phyloP scores from a whole-genome alignment of 64 coral and sea anemone genomes.

The Anthopleura sola region DNA sequence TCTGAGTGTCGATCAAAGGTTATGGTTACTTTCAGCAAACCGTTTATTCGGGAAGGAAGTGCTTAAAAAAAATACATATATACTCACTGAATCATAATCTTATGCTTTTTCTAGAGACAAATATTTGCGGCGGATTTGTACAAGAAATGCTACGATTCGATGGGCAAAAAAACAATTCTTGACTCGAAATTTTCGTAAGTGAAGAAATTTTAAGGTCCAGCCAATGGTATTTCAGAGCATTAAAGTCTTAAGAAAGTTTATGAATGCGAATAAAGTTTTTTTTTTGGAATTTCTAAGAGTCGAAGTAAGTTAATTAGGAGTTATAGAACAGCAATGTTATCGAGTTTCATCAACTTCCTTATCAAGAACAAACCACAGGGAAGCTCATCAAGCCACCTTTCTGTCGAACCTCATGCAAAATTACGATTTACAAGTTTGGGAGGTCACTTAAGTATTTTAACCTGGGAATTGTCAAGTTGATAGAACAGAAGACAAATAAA shows the following conservation, averaged over 20 bases:
- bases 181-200: no score
- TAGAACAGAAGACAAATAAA: neutral
- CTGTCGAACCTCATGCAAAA: constrained; percentile 10
- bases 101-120: neutral
- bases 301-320: neutral
- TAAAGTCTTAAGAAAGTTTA: neutral
- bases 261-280: neutral
- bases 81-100: neutral
- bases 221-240: neutral
- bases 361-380: neutral
- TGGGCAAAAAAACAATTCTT: no score
- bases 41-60: constrained; percentile 7
- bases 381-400: neutral
- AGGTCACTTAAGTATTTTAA: constrained; percentile 13
- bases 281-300: neutral
- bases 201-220: neutral
- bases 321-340: neutral
- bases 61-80: neutral
- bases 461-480: neutral
- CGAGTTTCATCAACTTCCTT: constrained; percentile 11
- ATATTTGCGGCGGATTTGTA: no score
- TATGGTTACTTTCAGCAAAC: neutral
- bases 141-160: no score
- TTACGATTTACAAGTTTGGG: constrained; percentile 3
- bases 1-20: neutral